These are phyloP conservation scores for Yponomeuta sedellus DNA, from an alignment of 2,888 invertebrate genomes.

Conservation along the genomic window DNA sequence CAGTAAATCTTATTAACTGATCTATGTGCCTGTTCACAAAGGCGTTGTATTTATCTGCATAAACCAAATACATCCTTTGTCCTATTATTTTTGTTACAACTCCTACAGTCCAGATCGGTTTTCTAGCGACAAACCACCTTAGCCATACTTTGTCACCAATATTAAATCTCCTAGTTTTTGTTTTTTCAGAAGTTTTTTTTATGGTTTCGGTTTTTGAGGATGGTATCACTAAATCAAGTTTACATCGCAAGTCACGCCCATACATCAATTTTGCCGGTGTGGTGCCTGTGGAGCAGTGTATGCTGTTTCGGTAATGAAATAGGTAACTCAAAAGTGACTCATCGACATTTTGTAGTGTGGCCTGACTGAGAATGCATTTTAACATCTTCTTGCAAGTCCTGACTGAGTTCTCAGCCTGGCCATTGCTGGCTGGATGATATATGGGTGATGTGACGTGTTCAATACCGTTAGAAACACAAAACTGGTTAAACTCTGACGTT, in stretches of 20 bases:
- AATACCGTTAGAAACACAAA: constrained; percentile 12
- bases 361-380: constrained; percentile 14
- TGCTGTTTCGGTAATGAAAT: constrained; percentile 5
- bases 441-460: constrained; percentile 10
- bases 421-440: constrained; percentile 20
- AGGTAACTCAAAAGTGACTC: not conserved
- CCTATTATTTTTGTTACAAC: not conserved
- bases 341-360: not conserved
- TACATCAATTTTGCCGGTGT: constrained; percentile 10
- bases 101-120: constrained; percentile 2
- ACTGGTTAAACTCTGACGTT: constrained; percentile 7
- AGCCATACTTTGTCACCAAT: constrained; percentile 8
- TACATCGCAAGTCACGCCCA: not conserved
- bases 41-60: not conserved
- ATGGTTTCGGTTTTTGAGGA: no score
- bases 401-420: constrained; percentile 18
- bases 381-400: constrained; percentile 19
- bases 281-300: constrained; percentile 3
- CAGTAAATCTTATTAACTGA: not conserved
- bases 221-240: constrained; percentile 1
- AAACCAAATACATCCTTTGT: not conserved
- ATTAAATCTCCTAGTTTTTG: not conserved
- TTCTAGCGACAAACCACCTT: constrained; percentile 6
- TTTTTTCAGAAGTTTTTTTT: not conserved
- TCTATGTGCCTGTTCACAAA: not conserved